These are phyloP conservation scores for Tyrophagus putrescentiae DNA, from an alignment of 1,140 invertebrate species.

Conservation along the genomic window DNA sequence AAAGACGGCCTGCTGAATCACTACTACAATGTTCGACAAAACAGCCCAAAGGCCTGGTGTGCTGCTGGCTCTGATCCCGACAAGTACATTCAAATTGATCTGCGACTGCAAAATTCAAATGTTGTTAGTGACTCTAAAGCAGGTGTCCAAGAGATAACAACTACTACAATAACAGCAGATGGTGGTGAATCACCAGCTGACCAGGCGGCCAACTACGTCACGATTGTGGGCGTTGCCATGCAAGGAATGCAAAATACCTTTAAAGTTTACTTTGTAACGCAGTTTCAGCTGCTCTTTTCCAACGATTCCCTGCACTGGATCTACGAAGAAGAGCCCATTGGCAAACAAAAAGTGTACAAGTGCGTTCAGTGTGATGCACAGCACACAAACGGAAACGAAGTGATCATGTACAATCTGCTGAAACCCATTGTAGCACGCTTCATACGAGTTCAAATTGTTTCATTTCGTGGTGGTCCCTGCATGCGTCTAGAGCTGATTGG, in stretches of 20 bases:
- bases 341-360: constrained; percentile 27
- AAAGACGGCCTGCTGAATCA: constrained; percentile 18
- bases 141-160: not conserved
- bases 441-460: constrained; percentile 25
- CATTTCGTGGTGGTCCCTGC: constrained; percentile 25
- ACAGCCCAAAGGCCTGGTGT: constrained; percentile 27
- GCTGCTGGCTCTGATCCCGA: constrained; percentile 23
- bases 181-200: not conserved
- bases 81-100: constrained; percentile 27
- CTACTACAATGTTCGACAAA: constrained; percentile 26
- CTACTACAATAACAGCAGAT: no score
- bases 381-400: constrained; percentile 23
- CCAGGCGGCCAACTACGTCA: constrained; percentile 18
- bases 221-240: constrained; percentile 25
- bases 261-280: constrained; percentile 23
- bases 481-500: constrained; percentile 28
- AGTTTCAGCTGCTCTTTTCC: constrained; percentile 27
- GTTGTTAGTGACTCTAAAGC: constrained; percentile 9
- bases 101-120: constrained; percentile 20
- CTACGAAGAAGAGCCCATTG: constrained; percentile 29
- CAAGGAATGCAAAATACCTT: constrained; percentile 24
- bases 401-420: constrained; percentile 27
- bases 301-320: constrained; percentile 26
- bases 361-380: constrained; percentile 26
- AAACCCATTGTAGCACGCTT: constrained; percentile 25